These are phyloP conservation scores for Girardinus metallicus DNA, from an alignment of 2,797 vertebrate genomes.

Conservation along the genomic window DNA sequence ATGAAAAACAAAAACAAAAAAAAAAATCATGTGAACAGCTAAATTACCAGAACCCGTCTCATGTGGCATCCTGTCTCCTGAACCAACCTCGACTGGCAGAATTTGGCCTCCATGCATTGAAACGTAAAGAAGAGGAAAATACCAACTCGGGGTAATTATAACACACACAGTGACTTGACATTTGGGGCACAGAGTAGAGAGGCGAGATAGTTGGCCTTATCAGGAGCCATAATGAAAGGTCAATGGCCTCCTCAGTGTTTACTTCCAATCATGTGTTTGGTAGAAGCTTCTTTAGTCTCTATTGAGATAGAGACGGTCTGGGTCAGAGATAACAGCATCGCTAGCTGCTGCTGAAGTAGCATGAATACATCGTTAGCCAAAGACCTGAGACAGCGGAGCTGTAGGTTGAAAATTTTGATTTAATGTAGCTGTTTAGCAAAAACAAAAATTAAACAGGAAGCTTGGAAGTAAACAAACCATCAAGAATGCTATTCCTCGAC, in stretches of 20 bases:
- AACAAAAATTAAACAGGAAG: background rate
- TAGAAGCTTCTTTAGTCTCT: slow-evolving; percentile 70
- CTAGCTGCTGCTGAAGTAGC: slow-evolving; percentile 37
- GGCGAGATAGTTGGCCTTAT: slow-evolving; percentile 80
- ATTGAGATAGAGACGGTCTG: slow-evolving; percentile 60
- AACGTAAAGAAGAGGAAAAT: slow-evolving; percentile 77
- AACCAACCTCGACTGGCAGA: slow-evolving; percentile 50
- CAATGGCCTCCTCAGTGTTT: slow-evolving; percentile 80
- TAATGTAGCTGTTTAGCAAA: background rate
- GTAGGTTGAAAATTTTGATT: background rate
- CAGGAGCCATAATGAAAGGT: slow-evolving; percentile 81
- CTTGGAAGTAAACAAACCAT: slow-evolving; percentile 6
- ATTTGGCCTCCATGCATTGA: slow-evolving; percentile 73
- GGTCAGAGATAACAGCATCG: slow-evolving; percentile 45
- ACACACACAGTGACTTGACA: slow-evolving; percentile 81
- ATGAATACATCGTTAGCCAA: background rate
- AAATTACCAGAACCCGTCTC: slow-evolving; percentile 59
- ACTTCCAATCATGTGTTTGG: slow-evolving; percentile 77
- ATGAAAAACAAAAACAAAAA: background rate
- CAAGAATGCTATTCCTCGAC: background rate
- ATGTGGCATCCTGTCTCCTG: slow-evolving; percentile 60
- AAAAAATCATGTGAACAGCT: slow-evolving; percentile 35
- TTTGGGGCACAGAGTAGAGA: slow-evolving; percentile 75
- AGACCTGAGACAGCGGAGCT: background rate
- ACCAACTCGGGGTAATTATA: slow-evolving; percentile 75